Percentiles rank a stretch among this genome's conserved stretches.
These are phyloP conservation scores for Sphinx pinastri DNA, from an alignment of 2,888 invertebrate genomes.

Conservation along the genomic window DNA sequence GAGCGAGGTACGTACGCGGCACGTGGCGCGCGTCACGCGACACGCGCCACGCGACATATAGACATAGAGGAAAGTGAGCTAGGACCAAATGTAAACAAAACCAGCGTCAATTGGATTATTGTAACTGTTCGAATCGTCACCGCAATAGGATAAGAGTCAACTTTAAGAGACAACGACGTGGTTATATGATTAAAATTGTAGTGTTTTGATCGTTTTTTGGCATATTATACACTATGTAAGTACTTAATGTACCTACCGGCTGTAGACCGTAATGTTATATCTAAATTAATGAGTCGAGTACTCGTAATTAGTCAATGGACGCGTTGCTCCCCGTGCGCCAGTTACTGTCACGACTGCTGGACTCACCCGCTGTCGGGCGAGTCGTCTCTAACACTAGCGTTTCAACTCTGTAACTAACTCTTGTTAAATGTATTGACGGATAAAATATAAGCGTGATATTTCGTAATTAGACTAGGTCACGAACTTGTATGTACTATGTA, in stretches of 20 bases:
- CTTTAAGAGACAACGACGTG: constrained; percentile 74
- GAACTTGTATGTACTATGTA: constrained; percentile 16
- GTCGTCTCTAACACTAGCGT: background rate
- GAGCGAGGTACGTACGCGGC: background rate
- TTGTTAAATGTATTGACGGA: constrained; percentile 6
- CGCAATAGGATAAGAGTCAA: constrained; percentile 72
- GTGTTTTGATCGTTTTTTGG: constrained; percentile 35
- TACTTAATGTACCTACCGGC: constrained; percentile 22
- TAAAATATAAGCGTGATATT: constrained; percentile 3
- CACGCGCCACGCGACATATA: constrained; percentile 28
- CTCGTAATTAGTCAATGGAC: constrained; percentile 2
- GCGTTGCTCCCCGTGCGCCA: background rate
- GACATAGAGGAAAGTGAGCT: constrained; percentile 64
- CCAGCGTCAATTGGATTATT: constrained; percentile 71
- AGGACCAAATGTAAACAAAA: constrained; percentile 69
- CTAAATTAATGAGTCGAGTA: constrained; percentile 5
- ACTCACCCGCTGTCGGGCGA: background rate
- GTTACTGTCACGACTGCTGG: too few relatives aligned
- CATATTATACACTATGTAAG: constrained; percentile 30
- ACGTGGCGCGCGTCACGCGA: background rate
- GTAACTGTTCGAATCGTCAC: constrained; percentile 59
- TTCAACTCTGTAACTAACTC: constrained; percentile 18
- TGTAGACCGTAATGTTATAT: constrained; percentile 11
- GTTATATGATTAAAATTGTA: constrained; percentile 48
- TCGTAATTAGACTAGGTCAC: constrained; percentile 12